These are phyloP conservation scores for Stegodyphus mimosarum DNA, from an alignment of 1,140 invertebrate genomes.

Conservation along the genomic window DNA sequence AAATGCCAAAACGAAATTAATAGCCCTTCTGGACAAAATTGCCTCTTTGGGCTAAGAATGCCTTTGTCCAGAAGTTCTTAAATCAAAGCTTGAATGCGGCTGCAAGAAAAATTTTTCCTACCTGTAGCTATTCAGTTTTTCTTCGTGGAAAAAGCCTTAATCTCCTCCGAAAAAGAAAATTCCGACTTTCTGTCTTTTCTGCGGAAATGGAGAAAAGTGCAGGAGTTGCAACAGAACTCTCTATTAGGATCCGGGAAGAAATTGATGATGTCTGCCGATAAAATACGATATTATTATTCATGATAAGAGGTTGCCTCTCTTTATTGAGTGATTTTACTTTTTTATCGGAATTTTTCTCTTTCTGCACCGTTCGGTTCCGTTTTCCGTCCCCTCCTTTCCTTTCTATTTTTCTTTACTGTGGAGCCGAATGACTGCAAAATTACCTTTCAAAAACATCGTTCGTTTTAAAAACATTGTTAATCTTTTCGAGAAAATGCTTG, in stretches of 20 bases:
- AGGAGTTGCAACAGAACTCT: neutral
- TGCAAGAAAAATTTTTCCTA: no score
- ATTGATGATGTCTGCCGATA: slow-evolving; percentile 51
- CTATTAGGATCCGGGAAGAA: neutral
- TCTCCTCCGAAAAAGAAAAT: no score
- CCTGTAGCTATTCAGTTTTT: no score
- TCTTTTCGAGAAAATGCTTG: slow-evolving; percentile 52
- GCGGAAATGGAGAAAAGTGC: neutral
- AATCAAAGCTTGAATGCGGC: no score
- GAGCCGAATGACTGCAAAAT: slow-evolving; percentile 57
- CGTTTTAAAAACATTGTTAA: slow-evolving; percentile 61
- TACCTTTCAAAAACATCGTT: slow-evolving; percentile 61
- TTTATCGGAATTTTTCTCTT: neutral
- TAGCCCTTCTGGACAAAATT: no score
- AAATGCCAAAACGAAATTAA: no score
- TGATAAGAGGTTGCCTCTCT: slow-evolving; percentile 32
- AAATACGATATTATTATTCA: slow-evolving; percentile 61
- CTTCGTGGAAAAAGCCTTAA: no score
- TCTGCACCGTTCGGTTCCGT: neutral
- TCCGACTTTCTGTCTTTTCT: no score
- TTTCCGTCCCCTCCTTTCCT: neutral
- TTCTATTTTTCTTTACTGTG: slow-evolving; percentile 34
- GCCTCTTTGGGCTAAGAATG: no score
- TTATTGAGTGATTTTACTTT: slow-evolving; percentile 42
- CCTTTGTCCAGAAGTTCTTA: no score